phyloP scores from a whole-genome alignment of 2,888 invertebrate genomes.

The Caenorhabditis auriculariae region DNA sequence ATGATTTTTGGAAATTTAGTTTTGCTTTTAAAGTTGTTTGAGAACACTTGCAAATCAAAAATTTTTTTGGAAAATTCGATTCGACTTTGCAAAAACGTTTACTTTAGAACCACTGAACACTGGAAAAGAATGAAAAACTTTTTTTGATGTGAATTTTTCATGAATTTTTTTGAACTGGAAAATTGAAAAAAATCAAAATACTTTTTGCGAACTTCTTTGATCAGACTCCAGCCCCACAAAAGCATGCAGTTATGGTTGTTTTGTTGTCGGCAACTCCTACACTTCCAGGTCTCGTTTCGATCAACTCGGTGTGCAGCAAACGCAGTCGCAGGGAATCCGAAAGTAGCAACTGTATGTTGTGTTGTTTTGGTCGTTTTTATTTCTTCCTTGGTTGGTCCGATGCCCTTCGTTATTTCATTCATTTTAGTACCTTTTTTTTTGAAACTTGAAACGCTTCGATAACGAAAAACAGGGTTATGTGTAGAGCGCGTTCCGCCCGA shows the following conservation, averaged over 20 bases:
- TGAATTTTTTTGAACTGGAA: too few species aligned
- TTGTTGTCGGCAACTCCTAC: neutral
- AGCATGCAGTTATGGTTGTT: neutral
- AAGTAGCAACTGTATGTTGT: constrained; percentile 36
- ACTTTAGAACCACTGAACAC: neutral
- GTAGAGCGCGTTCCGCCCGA: too few species aligned
- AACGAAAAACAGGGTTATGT: too few species aligned
- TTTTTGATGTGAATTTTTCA: neutral
- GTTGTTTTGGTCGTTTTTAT: constrained; percentile 2
- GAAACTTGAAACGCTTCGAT: too few species aligned
- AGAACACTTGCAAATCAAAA: too few species aligned
- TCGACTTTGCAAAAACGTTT: constrained; percentile 21
- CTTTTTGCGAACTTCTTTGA: too few species aligned
- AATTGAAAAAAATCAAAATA: too few species aligned
- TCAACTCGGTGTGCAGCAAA: constrained; percentile 34
- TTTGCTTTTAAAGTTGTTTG: too few species aligned
- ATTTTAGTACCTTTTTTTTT: too few species aligned
- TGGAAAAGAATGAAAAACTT: neutral
- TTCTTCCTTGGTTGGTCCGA: constrained; percentile 3
- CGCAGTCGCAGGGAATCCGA: constrained; percentile 28
- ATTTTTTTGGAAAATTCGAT: constrained; percentile 22
- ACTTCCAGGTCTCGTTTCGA: constrained; percentile 38
- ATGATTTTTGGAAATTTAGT: too few species aligned
- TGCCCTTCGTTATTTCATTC: neutral
- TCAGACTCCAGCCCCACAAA: neutral